These are phyloP conservation scores for Nasonovia ribisnigri DNA, from an alignment of 2,888 invertebrate genomes.

Conservation along the genomic window DNA sequence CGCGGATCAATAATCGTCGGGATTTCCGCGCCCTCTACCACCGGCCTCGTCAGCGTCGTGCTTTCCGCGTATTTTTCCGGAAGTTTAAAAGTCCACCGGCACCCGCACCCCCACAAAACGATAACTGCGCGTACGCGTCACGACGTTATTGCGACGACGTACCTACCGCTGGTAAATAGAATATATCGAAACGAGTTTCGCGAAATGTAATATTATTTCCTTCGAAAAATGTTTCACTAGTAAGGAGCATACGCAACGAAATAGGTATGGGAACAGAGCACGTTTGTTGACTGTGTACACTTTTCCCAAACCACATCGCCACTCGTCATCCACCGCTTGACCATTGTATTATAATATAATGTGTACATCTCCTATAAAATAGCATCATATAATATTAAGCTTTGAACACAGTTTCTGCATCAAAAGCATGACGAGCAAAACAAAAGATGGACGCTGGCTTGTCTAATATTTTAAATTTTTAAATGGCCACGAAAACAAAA, in stretches of 20 bases:
- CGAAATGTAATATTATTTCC: background rate
- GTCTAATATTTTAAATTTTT: background rate
- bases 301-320: background rate
- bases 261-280: background rate
- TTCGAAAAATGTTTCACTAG: background rate
- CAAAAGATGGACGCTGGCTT: too few relatives aligned
- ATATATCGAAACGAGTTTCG: background rate
- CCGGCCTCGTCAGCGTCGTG: background rate
- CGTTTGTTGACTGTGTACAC: background rate
- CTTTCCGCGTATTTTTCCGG: conserved; percentile 1
- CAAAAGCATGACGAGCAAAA: too few relatives aligned
- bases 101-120: background rate
- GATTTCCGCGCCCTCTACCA: background rate
- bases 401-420: background rate
- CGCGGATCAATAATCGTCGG: conserved; percentile 44
- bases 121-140: background rate
- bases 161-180: background rate
- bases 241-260: background rate
- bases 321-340: background rate
- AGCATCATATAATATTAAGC: background rate
- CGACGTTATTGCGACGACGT: background rate
- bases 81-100: background rate
- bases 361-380: background rate
- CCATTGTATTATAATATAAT: background rate
- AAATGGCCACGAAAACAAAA: background rate